Evolutionary conservation across 2,888 invertebrate genomes (phyloP).

Genomic region (Erpobdella octoculata): DNA sequence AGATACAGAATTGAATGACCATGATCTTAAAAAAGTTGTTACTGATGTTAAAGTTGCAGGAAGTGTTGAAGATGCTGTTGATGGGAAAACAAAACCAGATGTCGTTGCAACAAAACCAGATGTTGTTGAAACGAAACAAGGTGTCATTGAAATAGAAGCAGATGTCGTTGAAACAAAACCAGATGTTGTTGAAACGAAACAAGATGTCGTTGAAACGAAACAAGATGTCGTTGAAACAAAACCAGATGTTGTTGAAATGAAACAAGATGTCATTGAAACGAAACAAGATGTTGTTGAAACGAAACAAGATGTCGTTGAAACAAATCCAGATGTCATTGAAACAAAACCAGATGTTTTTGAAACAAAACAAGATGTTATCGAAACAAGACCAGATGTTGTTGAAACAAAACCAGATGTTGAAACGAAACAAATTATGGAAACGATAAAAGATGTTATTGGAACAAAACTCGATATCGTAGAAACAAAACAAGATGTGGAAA

Average conservation of each 20-base stretch:
- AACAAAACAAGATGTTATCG: too few relatives aligned
- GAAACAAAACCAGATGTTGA: too few relatives aligned
- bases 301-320: too few relatives aligned
- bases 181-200: background rate
- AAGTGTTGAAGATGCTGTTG: background rate
- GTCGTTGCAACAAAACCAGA: background rate
- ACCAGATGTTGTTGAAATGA: background rate
- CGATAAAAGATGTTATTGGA: too few relatives aligned
- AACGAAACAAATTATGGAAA: too few relatives aligned
- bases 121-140: background rate
- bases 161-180: background rate
- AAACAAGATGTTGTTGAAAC: too few relatives aligned
- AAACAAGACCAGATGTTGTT: too few relatives aligned
- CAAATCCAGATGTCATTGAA: too few relatives aligned
- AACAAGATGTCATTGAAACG: too few relatives aligned
- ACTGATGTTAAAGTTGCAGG: background rate
- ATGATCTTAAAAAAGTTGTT: background rate
- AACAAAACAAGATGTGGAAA: too few relatives aligned
- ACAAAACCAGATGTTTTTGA: too few relatives aligned
- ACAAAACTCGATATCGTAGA: too few relatives aligned
- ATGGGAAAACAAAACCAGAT: background rate
- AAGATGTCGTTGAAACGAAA: background rate
- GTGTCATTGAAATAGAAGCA: background rate
- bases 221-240: background rate
- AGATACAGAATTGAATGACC: background rate